Conservation (phyloP, 2,797 vertebrate genomes). For the Amblyopsis hoosieri region DNA sequence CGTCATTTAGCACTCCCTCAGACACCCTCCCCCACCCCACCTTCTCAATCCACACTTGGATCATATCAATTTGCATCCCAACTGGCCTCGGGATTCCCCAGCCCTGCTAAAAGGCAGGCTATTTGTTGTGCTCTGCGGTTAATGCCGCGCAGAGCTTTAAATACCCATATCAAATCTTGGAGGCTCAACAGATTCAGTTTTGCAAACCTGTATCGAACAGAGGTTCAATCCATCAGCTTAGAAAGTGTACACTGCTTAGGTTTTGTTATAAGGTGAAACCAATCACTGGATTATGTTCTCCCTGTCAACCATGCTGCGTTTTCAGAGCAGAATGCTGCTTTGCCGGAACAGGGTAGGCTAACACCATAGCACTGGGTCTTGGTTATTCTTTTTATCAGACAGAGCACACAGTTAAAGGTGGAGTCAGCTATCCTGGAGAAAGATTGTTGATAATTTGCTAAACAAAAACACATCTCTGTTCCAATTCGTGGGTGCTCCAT, state of each 20-base stretch:
- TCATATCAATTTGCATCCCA: conserved; percentile 85
- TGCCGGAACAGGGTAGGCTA: conserved; percentile 70
- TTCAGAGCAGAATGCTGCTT: conserved; percentile 59
- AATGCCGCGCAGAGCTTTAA: conserved; percentile 86
- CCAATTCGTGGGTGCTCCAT: no score
- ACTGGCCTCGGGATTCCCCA: conserved; percentile 76
- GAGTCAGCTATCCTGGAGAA: no score
- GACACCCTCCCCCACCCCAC: conserved; percentile 64
- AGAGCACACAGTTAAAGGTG: conserved; percentile 59
- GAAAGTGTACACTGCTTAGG: conserved; percentile 85
- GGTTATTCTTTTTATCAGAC: conserved; percentile 62
- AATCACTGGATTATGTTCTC: conserved; percentile 83
- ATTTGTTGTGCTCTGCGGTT: conserved; percentile 86
- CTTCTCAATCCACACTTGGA: conserved; percentile 79
- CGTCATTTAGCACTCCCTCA: conserved; percentile 38
- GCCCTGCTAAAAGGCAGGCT: conserved; percentile 83
- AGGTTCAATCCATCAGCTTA: conserved; percentile 86
- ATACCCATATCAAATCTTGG: conserved; percentile 88
- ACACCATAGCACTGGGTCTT: conserved; percentile 68
- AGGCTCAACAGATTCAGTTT: conserved; percentile 88
- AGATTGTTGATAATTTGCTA: no score
- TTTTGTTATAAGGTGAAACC: conserved; percentile 87
- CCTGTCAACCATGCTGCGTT: conserved; percentile 70
- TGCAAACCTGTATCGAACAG: conserved; percentile 88
- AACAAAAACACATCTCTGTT: no score